Base-by-base conservation (phyloP, 2,113 vertebrate genomes). In the Copsychus sechellarum region DNA sequence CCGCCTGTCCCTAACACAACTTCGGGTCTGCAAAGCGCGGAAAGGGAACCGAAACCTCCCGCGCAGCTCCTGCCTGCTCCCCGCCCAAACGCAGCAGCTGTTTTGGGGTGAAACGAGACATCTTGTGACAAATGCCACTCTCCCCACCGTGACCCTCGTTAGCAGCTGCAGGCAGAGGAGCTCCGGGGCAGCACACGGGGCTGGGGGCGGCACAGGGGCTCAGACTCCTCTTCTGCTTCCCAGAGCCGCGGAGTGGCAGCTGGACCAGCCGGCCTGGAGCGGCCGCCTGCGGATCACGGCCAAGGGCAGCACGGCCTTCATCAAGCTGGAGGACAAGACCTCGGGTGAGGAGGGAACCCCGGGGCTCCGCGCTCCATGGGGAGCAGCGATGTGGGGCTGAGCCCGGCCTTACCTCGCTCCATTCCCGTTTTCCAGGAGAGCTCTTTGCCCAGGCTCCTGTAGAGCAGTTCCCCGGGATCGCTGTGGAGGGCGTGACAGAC, bases 181-280 rank as follows among this genome's bases (percentile, higher is more conserved):
- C 67, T 53, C 47, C 45, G 2, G 45, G 42, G 38, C 38, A 5
- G 36, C 36, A 0, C 34, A 0, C 8, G 50, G 36, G 28, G 18
- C 53, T 45, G 40, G 5, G 77, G 25, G 50, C 8, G 13, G 14
- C 34, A 11, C 42, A 0, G 12, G 47, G 29, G 21, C 85, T 88
- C 42, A 25, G 16, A 4, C 14, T 26, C 14, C 28, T 11, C 29
- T 85, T 96, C 83, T 72, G 80, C 71, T 76, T 45, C 12, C 1
- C 71, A 99, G 99, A 45, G 99, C 99, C 34, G 99, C 99, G 0
- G 99, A 99, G 88, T 99, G 99, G 99, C 99, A 99, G 96, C 98
- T 99, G 97, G 99, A 99, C 57, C 99, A 99, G 94, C 99, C 99
- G 1, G 97, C 98, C 1, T 99, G 99, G 99, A 99, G 98, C 36